A percentile compares a stretch with the other conserved stretches of the same genome.
These are phyloP conservation scores for Tupiocoris notatus DNA, from an alignment of 2,888 invertebrate species.

Conservation along the genomic window DNA sequence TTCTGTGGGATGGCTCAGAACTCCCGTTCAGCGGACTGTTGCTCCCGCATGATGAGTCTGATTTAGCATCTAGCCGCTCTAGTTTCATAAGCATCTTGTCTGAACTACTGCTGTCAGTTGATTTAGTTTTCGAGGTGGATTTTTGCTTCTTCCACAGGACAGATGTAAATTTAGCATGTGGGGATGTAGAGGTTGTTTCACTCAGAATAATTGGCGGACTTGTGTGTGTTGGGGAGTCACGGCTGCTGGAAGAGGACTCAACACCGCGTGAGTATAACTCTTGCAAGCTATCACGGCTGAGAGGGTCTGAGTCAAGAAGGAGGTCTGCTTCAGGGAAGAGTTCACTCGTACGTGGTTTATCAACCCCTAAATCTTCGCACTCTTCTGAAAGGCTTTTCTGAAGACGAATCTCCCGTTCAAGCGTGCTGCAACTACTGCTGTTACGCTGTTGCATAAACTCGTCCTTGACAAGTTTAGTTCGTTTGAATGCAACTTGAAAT, in stretches of 20 bases:
- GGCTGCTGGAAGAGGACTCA: constrained; percentile 55
- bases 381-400: constrained; percentile 76
- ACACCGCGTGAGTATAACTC: constrained; percentile 54
- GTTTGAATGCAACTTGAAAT: constrained; percentile 48
- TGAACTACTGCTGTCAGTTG: not conserved
- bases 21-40: constrained; percentile 31
- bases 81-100: constrained; percentile 23
- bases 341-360: constrained; percentile 76
- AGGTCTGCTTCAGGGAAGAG: constrained; percentile 75
- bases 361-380: constrained; percentile 75
- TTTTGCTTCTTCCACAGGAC: constrained; percentile 45
- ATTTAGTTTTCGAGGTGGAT: constrained; percentile 2
- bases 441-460: constrained; percentile 52
- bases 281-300: constrained; percentile 55
- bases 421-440: constrained; percentile 54
- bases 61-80: constrained; percentile 26
- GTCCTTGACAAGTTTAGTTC: constrained; percentile 45
- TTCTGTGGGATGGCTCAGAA: constrained; percentile 26
- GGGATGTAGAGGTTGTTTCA: not conserved
- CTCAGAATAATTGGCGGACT: constrained; percentile 46
- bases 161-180: constrained; percentile 42
- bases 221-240: constrained; percentile 47
- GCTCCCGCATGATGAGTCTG: constrained; percentile 33
- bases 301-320: constrained; percentile 69
- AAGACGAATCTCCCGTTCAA: constrained; percentile 60